phyloP scores from a whole-genome alignment of 1,140 invertebrate genomes.

The Drosophila mayri region DNA sequence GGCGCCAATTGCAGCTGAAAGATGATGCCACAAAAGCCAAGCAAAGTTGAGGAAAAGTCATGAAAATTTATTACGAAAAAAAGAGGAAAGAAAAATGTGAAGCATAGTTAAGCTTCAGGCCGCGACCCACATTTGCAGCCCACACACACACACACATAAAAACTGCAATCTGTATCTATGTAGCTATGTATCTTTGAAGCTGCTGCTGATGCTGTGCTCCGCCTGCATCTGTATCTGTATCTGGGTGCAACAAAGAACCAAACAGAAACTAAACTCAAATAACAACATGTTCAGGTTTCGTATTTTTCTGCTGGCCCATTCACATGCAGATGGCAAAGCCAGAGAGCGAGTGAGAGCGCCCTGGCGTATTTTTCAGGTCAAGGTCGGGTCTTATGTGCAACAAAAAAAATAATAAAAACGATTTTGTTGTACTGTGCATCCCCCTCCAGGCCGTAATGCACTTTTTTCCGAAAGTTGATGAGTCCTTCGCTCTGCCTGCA shows the following conservation, averaged over 20 bases:
- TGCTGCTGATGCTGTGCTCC: conserved; percentile 20
- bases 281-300: conserved; percentile 64
- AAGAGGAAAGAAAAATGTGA: neutral
- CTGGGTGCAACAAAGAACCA: conserved; percentile 55
- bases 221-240: conserved; percentile 1
- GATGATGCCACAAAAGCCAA: conserved; percentile 36
- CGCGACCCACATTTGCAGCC: conserved; percentile 47
- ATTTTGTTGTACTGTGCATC: conserved; percentile 33
- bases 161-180: conserved; percentile 25
- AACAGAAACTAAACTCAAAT: conserved; percentile 72
- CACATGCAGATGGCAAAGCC: conserved; percentile 40
- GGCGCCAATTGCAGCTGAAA: conserved; percentile 38
- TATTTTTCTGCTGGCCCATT: conserved; percentile 53
- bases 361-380: conserved; percentile 70
- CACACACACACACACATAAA: conserved; percentile 3
- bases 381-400: conserved; percentile 56
- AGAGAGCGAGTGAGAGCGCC: conserved; percentile 16
- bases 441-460: conserved; percentile 54
- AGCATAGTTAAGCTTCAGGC: conserved; percentile 32
- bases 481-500: conserved; percentile 52
- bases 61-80: conserved; percentile 25
- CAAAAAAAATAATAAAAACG: conserved; percentile 8
- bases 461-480: conserved; percentile 72
- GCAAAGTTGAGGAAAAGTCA: conserved; percentile 20
- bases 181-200: conserved; percentile 27